Evolutionary conservation across 2,888 invertebrate species (phyloP).

Genomic region (Eudemis profundana): DNA sequence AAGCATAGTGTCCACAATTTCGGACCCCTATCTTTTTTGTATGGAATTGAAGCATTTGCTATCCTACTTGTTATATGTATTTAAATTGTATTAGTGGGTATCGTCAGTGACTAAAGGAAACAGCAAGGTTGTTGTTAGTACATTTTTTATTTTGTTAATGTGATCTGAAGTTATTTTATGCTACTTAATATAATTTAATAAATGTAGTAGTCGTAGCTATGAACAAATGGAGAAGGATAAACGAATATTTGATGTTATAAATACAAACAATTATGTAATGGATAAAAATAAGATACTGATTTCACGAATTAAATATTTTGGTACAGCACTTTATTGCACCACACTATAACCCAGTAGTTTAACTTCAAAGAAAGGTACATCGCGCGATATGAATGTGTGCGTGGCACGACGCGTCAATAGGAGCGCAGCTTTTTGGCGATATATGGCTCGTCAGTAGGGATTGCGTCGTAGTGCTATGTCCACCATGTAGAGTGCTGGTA

Average conservation of each 20-base stretch:
- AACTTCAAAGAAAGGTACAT: no score
- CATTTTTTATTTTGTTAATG: slow-evolving; percentile 79
- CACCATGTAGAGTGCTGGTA: no score
- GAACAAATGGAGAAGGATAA: slow-evolving; percentile 43
- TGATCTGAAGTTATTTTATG: slow-evolving; percentile 74
- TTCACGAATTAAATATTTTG: slow-evolving; percentile 75
- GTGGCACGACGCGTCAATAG: no score
- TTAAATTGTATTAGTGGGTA: slow-evolving; percentile 68
- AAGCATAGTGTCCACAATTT: not conserved
- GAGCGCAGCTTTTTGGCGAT: no score
- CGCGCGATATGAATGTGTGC: no score
- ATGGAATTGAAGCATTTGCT: slow-evolving; percentile 28
- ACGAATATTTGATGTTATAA: slow-evolving; percentile 40
- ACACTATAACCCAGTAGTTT: no score
- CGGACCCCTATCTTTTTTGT: slow-evolving; percentile 8
- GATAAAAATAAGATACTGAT: slow-evolving; percentile 52
- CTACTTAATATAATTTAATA: slow-evolving; percentile 50
- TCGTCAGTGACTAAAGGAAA: slow-evolving; percentile 61
- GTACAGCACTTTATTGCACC: slow-evolving; percentile 77
- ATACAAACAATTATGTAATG: slow-evolving; percentile 36
- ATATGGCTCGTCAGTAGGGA: no score
- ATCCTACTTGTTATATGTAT: slow-evolving; percentile 67
- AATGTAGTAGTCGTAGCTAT: slow-evolving; percentile 51
- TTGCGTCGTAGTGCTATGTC: no score
- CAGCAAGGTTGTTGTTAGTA: slow-evolving; percentile 71